Evolutionary conservation across 2,888 invertebrate genomes (phyloP).

Genomic region (Microctonus aethiopoides): DNA sequence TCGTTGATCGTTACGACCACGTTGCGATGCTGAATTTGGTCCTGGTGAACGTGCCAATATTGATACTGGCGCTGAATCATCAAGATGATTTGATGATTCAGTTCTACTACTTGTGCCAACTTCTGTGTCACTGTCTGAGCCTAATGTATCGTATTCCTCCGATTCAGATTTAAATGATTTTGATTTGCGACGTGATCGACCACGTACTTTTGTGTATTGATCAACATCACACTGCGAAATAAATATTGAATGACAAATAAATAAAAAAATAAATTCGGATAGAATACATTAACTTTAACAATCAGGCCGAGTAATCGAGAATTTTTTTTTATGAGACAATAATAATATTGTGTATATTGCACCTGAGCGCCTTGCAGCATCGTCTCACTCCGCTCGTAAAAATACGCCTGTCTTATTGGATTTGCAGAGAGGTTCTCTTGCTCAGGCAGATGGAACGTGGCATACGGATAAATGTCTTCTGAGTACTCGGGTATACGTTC

Average conservation of each 20-base stretch:
- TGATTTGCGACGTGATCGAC: conserved; percentile 68
- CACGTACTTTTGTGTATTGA: conserved; percentile 61
- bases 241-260: no score
- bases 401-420: conserved; percentile 65
- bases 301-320: background rate
- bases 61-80: conserved; percentile 65
- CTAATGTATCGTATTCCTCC: conserved; percentile 72
- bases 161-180: conserved; percentile 71
- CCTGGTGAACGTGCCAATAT: conserved; percentile 60
- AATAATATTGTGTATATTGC: conserved; percentile 24
- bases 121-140: conserved; percentile 70
- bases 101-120: conserved; percentile 68
- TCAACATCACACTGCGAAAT: conserved; percentile 63
- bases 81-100: conserved; percentile 69
- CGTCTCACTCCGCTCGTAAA: conserved; percentile 64
- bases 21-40: conserved; percentile 64
- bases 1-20: conserved; percentile 66
- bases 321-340: conserved; percentile 8
- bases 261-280: no score
- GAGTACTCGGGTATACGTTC: conserved; percentile 78
- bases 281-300: background rate
- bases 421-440: conserved; percentile 70
- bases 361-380: conserved; percentile 64
- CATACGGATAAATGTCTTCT: conserved; percentile 93
- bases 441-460: conserved; percentile 82